phyloP scores from a whole-genome alignment of 2,113 vertebrate species.

The Chunga burmeisteri region DNA sequence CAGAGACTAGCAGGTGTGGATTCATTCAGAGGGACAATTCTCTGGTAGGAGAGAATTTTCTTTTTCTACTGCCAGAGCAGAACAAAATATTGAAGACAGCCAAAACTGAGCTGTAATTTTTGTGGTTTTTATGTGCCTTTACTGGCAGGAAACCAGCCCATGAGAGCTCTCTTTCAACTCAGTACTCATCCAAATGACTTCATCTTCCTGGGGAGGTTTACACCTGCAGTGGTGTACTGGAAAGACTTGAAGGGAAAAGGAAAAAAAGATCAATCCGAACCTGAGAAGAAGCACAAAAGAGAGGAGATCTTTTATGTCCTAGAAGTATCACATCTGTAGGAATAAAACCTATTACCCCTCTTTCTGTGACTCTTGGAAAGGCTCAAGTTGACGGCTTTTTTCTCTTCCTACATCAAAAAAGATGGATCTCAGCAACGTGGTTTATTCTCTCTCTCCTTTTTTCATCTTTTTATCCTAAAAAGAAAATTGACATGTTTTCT shows the following conservation, averaged over 20 bases:
- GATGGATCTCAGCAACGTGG: not conserved
- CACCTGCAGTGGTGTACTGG: not conserved
- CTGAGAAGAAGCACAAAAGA: not conserved
- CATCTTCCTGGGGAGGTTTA: not conserved
- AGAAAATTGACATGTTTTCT: not conserved
- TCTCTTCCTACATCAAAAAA: not conserved
- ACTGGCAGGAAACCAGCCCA: not conserved
- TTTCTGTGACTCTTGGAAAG: not conserved
- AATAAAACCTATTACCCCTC: not conserved
- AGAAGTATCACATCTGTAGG: not conserved
- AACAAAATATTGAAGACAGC: not conserved
- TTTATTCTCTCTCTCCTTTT: not conserved
- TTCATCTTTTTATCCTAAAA: not conserved
- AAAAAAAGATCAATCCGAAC: not conserved
- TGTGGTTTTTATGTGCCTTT: not conserved
- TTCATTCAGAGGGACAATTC: not conserved
- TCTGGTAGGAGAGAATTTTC: not conserved
- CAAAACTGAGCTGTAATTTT: not conserved
- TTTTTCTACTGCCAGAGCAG: not conserved
- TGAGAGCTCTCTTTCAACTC: not conserved
- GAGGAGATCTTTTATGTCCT: not conserved
- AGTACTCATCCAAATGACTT: not conserved
- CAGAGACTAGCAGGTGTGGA: not conserved
- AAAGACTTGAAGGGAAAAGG: not conserved
- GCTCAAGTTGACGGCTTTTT: not conserved